Evolutionary conservation across 1,140 invertebrate species (phyloP).

Genomic region (Pseudomyrmex flavicornis): DNA sequence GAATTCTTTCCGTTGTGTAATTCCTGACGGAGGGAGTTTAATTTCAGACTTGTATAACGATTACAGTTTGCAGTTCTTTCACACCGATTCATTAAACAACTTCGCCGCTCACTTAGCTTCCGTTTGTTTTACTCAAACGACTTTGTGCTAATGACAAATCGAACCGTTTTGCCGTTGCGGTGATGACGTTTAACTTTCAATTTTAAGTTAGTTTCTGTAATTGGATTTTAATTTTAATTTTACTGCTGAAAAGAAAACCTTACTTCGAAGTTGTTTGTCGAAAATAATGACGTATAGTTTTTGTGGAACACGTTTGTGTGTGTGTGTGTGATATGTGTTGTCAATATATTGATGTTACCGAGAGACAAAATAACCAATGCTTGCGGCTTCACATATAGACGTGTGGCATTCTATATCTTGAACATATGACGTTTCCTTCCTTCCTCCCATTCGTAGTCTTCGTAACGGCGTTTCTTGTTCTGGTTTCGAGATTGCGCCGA

Average conservation of each 20-base stretch:
- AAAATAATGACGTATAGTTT: not conserved
- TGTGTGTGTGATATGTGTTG: not conserved
- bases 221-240: not conserved
- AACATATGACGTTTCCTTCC: slow-evolving; percentile 29
- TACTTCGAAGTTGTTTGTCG: not conserved
- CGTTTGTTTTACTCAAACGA: not conserved
- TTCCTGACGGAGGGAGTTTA: not conserved
- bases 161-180: too few species aligned
- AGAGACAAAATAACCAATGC: slow-evolving; percentile 4
- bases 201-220: not conserved
- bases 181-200: not conserved
- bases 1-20: not conserved
- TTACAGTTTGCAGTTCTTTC: not conserved
- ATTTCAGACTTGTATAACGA: not conserved
- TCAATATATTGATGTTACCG: slow-evolving; percentile 19
- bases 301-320: not conserved
- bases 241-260: not conserved
- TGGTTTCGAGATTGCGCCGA: slow-evolving; percentile 21
- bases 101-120: not conserved
- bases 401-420: not conserved
- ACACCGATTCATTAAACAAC: not conserved
- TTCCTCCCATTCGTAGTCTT: not conserved
- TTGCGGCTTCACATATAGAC: not conserved
- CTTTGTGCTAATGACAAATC: not conserved
- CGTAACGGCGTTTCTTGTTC: slow-evolving; percentile 40